Evolutionary conservation across 2,113 vertebrate species (phyloP).

Genomic region (Psettodes erumei): DNA sequence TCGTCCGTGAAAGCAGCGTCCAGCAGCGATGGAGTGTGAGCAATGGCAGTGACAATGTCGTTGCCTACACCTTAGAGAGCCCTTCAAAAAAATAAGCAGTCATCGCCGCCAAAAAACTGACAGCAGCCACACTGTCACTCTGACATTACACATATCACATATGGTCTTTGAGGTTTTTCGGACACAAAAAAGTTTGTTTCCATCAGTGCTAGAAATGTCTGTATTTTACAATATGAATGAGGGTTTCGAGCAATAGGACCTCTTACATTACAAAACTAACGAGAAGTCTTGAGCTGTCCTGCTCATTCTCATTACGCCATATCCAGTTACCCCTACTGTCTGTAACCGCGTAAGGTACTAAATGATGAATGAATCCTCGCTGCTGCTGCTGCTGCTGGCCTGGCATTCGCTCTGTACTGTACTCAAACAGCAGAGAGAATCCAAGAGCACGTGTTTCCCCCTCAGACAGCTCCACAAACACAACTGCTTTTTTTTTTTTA

Average conservation of each 20-base stretch:
- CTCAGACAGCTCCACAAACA: constrained; percentile 12
- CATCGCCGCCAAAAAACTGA: neutral
- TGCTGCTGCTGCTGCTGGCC: constrained; percentile 21
- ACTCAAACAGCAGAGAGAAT: constrained; percentile 28
- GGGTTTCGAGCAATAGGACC: neutral
- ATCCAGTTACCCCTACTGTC: constrained; percentile 50
- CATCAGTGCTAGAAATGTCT: neutral
- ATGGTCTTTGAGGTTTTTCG: neutral
- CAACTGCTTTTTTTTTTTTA: too few species aligned
- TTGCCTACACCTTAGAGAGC: constrained; percentile 10
- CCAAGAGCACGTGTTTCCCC: constrained; percentile 47
- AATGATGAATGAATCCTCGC: constrained; percentile 75
- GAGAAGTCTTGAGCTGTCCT: neutral
- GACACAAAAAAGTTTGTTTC: neutral
- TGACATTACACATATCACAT: neutral
- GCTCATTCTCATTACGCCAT: constrained; percentile 26
- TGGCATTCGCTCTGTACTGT: constrained; percentile 15
- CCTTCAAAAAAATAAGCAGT: neutral
- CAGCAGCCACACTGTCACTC: neutral
- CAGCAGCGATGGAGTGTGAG: neutral
- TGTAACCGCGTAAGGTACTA: constrained; percentile 63
- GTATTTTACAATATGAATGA: neutral
- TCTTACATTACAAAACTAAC: neutral
- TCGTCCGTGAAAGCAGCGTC: constrained; percentile 37
- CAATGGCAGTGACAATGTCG: neutral